Percentiles rank a stretch among this genome's conserved stretches.
These are phyloP conservation scores for Aeoliscus strigatus DNA, from an alignment of 2,797 vertebrate genomes.

Conservation along the genomic window DNA sequence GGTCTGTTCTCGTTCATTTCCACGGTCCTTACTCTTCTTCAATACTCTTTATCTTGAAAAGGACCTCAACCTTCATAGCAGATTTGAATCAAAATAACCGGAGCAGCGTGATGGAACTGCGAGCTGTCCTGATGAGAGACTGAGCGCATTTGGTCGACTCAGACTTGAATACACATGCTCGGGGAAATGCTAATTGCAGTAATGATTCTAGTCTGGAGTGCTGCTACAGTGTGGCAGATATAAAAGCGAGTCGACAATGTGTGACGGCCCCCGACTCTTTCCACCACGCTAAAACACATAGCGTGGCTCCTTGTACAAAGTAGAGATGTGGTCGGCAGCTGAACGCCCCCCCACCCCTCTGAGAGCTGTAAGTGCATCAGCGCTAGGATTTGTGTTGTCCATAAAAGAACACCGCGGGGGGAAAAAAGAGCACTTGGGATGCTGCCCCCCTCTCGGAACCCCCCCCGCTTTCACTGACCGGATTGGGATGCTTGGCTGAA, in stretches of 20 bases:
- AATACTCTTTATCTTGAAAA: constrained; percentile 31
- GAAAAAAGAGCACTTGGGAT: constrained; percentile 21
- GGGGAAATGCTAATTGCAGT: constrained; percentile 40
- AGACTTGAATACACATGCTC: constrained; percentile 7
- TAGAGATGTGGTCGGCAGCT: constrained; percentile 15
- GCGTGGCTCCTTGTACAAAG: constrained; percentile 7
- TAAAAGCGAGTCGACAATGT: constrained; percentile 39
- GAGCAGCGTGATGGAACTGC: constrained; percentile 36
- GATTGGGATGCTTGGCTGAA: constrained; percentile 54
- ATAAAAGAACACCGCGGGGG: constrained; percentile 48
- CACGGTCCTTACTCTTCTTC: constrained; percentile 17
- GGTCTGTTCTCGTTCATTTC: constrained; percentile 25
- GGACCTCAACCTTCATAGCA: constrained; percentile 38
- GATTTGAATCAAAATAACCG: constrained; percentile 53
- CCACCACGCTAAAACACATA: constrained; percentile 14
- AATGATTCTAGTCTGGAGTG: constrained; percentile 20
- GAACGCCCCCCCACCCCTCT: constrained; percentile 8
- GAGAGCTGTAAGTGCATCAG: constrained; percentile 34
- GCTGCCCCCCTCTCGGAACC: constrained; percentile 19
- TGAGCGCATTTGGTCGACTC: constrained; percentile 3
- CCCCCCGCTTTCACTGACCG: constrained; percentile 29
- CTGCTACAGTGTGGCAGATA: constrained; percentile 27
- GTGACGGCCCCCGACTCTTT: constrained; percentile 26
- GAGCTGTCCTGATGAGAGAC: constrained; percentile 12
- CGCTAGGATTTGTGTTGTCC: constrained; percentile 43